Evolutionary conservation across 2,113 vertebrate genomes (phyloP), one percentile per base, ranked within the genome.

Genomic region (Panthera tigris): DNA sequence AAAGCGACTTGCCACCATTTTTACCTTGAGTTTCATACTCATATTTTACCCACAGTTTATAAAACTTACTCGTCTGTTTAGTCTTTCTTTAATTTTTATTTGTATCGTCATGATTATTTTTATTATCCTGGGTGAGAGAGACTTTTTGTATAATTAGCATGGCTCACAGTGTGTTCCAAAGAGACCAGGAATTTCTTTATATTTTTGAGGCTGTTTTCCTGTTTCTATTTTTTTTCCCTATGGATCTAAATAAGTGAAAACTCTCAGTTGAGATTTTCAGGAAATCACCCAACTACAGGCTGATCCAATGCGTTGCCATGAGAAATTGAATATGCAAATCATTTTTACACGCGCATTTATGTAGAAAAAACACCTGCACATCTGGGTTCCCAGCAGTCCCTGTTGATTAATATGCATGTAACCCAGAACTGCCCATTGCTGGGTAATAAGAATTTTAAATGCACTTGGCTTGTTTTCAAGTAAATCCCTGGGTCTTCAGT

Each of bases 241-340:
- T n/a, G 31, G 52, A 31, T 2, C 3, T 80, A 86, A 89, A 94
- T 84, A 97, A 88, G 82, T 86, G 83, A 88, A 83, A 96, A 25
- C 8, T 73, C 69, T 94, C 39, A 45, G 73, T 13, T 83, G 83
- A 79, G 61, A 66, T 82, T 95, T 93, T 94, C 76, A 84, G 0
- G 14, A 86, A 96, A 19, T 65, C 71, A 90, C 68, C 52, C 84
- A 89, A 95, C 50, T 95, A 71, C 69, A 80, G 85, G 97, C 69
- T 96, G 89, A 97, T 87, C 91, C 87, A 96, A 66, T 45, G 91
- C 97, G 87, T 41, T 98, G 27, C 52, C 95, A 71, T 73, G 91
- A 93, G 81, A 98, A 94, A 98, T 89, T 81, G 92, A 98, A 95
- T 83, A 95, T 91, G 96, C 41, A 95, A 92, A 96, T 97, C 69